Conservation (phyloP, 2,113 vertebrate species). For the Ardeotis arabs region DNA sequence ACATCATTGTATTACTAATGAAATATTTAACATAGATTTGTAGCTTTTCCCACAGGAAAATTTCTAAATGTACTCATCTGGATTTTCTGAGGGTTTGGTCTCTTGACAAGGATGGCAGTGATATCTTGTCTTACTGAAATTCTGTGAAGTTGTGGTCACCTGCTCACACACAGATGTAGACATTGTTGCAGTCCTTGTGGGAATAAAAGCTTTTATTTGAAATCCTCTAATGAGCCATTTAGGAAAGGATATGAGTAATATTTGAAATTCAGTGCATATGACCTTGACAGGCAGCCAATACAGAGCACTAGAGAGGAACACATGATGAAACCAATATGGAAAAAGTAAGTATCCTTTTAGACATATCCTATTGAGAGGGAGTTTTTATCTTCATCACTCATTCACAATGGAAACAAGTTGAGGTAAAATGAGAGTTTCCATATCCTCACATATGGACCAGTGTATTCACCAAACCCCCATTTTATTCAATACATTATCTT, state of each 20-base stretch:
- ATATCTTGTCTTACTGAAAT: conserved; percentile 24
- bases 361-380: background rate
- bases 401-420: background rate
- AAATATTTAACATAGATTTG: background rate
- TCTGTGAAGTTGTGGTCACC: conserved; percentile 10
- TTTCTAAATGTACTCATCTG: conserved; percentile 12
- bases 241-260: conserved; percentile 51
- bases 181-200: background rate
- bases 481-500: background rate
- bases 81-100: background rate
- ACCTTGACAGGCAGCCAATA: conserved; percentile 51
- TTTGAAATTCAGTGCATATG: conserved; percentile 35
- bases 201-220: conserved; percentile 41
- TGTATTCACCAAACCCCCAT: background rate
- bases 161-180: conserved; percentile 20
- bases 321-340: background rate
- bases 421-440: background rate
- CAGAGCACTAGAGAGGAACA: background rate
- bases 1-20: background rate
- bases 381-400: conserved; percentile 21
- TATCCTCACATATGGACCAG: background rate
- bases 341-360: background rate
- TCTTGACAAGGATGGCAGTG: conserved; percentile 10
- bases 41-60: background rate
- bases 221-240: conserved; percentile 59